These are phyloP conservation scores for Entomobrya multifasciata DNA, from an alignment of 2,888 invertebrate genomes.

Conservation along the genomic window DNA sequence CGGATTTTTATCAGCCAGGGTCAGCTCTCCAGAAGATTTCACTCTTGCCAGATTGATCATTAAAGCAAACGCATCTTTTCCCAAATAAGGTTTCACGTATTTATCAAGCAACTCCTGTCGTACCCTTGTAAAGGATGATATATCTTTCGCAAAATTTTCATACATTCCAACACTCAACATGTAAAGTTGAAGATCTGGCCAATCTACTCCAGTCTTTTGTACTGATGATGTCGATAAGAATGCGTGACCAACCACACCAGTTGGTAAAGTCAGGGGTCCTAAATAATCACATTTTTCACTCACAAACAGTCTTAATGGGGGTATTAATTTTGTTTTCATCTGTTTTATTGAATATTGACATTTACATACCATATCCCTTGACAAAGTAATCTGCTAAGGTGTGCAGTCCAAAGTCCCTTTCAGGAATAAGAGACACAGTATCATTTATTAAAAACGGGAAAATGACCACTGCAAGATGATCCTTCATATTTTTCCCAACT, in stretches of 20 bases:
- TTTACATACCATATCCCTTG: conserved; percentile 64
- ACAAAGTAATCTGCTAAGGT: conserved; percentile 71
- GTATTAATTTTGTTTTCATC: not conserved
- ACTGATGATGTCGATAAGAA: conserved; percentile 58
- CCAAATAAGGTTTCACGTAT: conserved; percentile 53
- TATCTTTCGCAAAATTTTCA: conserved; percentile 47
- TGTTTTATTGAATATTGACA: not conserved
- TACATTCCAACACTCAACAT: conserved; percentile 81
- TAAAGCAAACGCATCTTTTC: conserved; percentile 71
- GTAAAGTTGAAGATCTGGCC: conserved; percentile 91
- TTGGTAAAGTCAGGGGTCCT: conserved; percentile 69
- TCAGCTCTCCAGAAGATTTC: conserved; percentile 74
- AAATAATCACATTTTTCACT: not conserved
- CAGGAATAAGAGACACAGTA: conserved; percentile 69
- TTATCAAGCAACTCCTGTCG: conserved; percentile 34
- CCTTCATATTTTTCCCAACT: conserved; percentile 73
- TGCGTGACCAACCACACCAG: conserved; percentile 52
- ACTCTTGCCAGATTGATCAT: conserved; percentile 45
- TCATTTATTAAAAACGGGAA: conserved; percentile 66
- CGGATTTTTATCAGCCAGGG: conserved; percentile 74
- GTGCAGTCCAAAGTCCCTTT: conserved; percentile 71
- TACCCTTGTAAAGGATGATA: conserved; percentile 23
- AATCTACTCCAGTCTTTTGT: conserved; percentile 82
- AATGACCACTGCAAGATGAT: conserved; percentile 68
- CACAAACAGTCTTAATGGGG: not conserved